Evolutionary conservation across 2,888 invertebrate species (phyloP).

Genomic region (Argyra leucocephala): DNA sequence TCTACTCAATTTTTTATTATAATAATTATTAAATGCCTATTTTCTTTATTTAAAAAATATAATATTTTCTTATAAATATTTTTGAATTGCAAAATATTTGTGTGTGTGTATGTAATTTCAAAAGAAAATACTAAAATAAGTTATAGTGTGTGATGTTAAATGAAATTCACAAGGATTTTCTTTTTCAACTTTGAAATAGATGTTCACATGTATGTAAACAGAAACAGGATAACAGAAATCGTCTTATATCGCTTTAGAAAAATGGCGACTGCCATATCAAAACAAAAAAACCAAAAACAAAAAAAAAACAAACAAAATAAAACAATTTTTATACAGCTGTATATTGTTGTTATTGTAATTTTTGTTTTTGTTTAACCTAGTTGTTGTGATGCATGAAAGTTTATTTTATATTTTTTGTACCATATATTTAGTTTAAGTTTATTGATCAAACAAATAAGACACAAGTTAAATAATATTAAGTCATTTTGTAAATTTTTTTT

Average conservation of each 20-base stretch:
- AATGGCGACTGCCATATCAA: not conserved
- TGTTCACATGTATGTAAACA: not conserved
- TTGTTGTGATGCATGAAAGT: not conserved
- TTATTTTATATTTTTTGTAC: not conserved
- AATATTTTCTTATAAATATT: too few species aligned
- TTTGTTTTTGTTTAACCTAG: not conserved
- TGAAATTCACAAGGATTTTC: not conserved
- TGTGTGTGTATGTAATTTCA: too few species aligned
- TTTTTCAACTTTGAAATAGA: not conserved
- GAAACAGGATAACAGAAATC: not conserved
- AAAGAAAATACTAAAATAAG: too few species aligned
- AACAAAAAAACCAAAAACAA: too few species aligned
- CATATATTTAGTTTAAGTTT: not conserved
- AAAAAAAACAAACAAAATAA: too few species aligned
- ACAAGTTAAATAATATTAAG: not conserved
- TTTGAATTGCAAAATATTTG: too few species aligned
- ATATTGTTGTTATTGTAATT: not conserved
- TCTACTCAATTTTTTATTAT: too few species aligned
- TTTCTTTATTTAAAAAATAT: too few species aligned
- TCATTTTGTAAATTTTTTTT: not conserved
- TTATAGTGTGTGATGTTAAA: too few species aligned
- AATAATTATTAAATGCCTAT: too few species aligned
- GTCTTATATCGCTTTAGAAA: not conserved
- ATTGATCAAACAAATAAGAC: conserved; percentile 4
- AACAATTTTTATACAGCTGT: too few species aligned